These are phyloP conservation scores for Caenorhabditis tropicalis DNA, from an alignment of 1,140 invertebrate species.

Conservation along the genomic window DNA sequence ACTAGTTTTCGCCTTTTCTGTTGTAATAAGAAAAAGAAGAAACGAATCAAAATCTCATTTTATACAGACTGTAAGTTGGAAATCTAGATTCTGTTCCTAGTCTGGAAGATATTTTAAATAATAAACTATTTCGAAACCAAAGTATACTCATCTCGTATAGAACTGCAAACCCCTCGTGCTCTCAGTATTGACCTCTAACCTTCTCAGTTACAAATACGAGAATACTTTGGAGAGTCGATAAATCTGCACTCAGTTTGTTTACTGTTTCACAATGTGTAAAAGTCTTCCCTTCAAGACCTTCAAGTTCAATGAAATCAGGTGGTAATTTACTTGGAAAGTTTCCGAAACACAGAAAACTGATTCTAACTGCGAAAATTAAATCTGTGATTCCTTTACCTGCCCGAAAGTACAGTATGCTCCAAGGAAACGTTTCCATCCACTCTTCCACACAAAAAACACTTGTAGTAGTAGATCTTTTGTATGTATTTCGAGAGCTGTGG, in stretches of 20 bases:
- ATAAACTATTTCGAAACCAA: no score
- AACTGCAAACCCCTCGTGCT: background rate
- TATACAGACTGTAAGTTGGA: background rate
- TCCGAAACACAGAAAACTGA: background rate
- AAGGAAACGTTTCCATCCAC: background rate
- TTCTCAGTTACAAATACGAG: conserved; percentile 8
- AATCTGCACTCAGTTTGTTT: conserved; percentile 2
- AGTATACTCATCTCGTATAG: no score
- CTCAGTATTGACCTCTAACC: background rate
- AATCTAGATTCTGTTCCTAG: no score
- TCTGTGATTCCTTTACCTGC: background rate
- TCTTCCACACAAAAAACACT: background rate
- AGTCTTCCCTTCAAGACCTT: background rate
- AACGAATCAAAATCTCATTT: background rate
- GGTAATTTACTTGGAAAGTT: background rate
- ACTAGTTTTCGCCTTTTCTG: background rate
- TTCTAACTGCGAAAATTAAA: background rate
- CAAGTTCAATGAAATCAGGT: background rate
- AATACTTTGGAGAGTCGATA: background rate
- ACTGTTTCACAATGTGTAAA: background rate
- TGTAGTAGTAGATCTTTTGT: conserved; percentile 27
- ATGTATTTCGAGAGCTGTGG: conserved; percentile 34
- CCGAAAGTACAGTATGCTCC: background rate
- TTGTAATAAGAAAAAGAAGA: conserved; percentile 7
- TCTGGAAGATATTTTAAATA: no score